A percentile compares a stretch with the other conserved stretches of the same genome.
These are phyloP conservation scores for Apeltes quadracus DNA, from an alignment of 2,113 vertebrate species.

Conservation along the genomic window DNA sequence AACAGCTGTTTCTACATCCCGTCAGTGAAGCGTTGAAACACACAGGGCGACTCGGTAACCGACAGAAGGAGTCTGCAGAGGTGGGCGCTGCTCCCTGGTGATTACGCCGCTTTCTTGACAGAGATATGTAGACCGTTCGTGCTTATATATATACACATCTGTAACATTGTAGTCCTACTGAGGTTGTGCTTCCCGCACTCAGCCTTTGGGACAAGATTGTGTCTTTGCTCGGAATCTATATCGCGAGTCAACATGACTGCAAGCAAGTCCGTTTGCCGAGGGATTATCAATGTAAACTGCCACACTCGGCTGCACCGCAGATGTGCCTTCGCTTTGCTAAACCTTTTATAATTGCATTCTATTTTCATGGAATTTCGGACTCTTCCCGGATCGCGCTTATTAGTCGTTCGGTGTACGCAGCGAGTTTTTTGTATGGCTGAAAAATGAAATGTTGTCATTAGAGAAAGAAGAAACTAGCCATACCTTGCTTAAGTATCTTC, in stretches of 20 bases:
- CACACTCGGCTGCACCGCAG: conserved; percentile 56
- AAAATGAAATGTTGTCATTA: conserved; percentile 27
- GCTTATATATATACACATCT: background rate
- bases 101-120: background rate
- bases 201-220: background rate
- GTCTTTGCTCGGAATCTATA: conserved; percentile 50
- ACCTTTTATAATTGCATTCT: conserved; percentile 71
- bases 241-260: conserved; percentile 62
- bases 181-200: background rate
- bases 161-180: background rate
- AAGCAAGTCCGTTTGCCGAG: conserved; percentile 53
- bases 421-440: conserved; percentile 12
- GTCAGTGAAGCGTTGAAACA: background rate
- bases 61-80: background rate
- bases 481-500: background rate
- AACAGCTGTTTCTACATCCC: background rate
- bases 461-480: conserved; percentile 14
- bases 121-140: background rate
- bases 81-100: background rate
- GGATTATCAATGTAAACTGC: conserved; percentile 72
- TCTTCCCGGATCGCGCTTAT: conserved; percentile 30
- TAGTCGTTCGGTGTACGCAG: background rate
- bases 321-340: conserved; percentile 64
- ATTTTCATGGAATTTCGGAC: conserved; percentile 57
- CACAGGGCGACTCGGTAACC: background rate